Percentiles rank a stretch among this genome's conserved stretches.
These are phyloP conservation scores for Heliconius melpomene DNA, from an alignment of 1,140 invertebrate species.

Conservation along the genomic window DNA sequence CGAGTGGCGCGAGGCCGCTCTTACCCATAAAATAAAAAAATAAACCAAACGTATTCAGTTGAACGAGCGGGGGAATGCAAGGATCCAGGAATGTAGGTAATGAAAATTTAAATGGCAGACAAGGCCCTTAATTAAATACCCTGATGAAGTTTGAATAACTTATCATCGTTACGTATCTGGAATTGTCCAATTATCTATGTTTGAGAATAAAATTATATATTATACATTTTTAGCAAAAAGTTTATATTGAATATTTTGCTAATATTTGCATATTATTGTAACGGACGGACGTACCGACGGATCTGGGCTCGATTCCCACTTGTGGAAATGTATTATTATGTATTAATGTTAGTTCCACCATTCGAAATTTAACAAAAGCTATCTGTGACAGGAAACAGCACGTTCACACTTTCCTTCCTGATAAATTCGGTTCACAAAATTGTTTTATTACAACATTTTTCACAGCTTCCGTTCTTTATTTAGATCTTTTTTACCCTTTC, in stretches of 20 bases:
- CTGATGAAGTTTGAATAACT: slow-evolving; percentile 7
- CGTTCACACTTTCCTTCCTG: slow-evolving; percentile 2
- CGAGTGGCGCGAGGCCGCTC: background rate
- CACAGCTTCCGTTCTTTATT: slow-evolving; percentile 1
- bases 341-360: too few species aligned
- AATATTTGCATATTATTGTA: background rate
- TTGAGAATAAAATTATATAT: background rate
- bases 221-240: background rate
- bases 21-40: background rate
- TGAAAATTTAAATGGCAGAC: background rate
- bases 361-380: too few species aligned
- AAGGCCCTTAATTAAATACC: slow-evolving; percentile 7
- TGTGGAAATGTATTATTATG: too few species aligned
- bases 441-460: background rate
- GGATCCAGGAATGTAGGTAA: background rate
- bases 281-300: too few species aligned
- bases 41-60: background rate
- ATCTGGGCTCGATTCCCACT: too few species aligned
- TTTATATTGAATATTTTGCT: background rate
- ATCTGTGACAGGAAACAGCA: background rate
- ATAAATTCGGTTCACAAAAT: background rate
- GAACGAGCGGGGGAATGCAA: background rate
- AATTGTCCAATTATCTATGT: background rate
- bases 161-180: background rate
- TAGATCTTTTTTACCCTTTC: slow-evolving; percentile 17